Percentiles rank a stretch among this genome's conserved stretches.
phyloP scores from a whole-genome alignment of 2,113 vertebrate genomes.

The Otis tarda region DNA sequence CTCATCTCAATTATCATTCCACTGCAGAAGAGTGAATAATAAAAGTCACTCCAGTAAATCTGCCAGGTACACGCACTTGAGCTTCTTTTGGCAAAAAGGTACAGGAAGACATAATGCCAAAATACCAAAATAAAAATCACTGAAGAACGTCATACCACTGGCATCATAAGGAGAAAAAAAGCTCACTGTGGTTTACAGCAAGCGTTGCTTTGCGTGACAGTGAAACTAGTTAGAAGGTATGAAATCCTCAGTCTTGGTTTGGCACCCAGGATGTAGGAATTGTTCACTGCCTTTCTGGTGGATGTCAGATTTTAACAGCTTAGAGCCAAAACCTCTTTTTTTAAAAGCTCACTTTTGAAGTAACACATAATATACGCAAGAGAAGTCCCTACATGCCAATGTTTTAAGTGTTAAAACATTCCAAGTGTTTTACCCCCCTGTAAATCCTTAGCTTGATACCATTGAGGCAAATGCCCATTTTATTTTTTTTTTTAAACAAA shows the following conservation, averaged over 20 bases:
- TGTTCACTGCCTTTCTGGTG: neutral
- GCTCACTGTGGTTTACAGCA: neutral
- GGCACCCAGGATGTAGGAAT: neutral
- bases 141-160: neutral
- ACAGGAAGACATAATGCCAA: neutral
- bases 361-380: neutral
- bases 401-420: neutral
- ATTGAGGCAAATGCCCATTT: neutral
- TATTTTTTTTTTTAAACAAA: neutral
- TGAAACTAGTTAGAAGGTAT: neutral
- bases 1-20: too few species aligned
- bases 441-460: neutral
- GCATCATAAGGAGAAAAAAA: neutral
- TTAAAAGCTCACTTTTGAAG: neutral
- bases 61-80: neutral
- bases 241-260: neutral
- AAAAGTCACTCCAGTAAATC: neutral
- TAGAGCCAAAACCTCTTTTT: neutral
- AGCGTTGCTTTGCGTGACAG: neutral
- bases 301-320: neutral
- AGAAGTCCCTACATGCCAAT: neutral
- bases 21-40: neutral
- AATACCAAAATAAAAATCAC: neutral
- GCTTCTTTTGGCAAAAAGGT: neutral
- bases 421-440: neutral